Evolutionary conservation across 2,113 vertebrate species (phyloP), one percentile per base, ranked within the genome.

Genomic region (Microcebus lehilahytsara): DNA sequence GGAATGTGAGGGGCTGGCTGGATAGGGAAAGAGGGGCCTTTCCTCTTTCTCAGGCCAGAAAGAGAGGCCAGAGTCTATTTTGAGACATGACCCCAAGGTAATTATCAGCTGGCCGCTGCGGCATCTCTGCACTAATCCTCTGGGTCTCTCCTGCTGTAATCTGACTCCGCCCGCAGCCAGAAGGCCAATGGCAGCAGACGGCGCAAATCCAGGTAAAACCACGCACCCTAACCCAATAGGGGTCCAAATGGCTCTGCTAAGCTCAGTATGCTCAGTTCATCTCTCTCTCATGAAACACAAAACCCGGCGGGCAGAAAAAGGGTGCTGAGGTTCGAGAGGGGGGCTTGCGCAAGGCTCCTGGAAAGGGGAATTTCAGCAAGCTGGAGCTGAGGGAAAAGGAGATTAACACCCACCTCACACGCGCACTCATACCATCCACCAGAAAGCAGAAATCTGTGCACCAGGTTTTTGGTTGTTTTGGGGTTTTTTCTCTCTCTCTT

Each of bases 231-330:
- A 97, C 96, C 84, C 92, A 88, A 81, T 84, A 95, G 62, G 85
- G 75, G 69, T 84, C 89, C 96, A 92, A 96, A 85, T n/a, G 96
- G 96, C 92, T 96, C 88, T 49, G 81, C 85, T 91, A 85, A 96
- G 34, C 74, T 95, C 60, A 58, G 22, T 46, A 14, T 27, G 62
- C 86, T 91, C 53, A 1, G 53, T 37, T 89, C 78, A 81, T n/a
- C 90, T 67, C 83, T 85, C 78, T 53, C 40, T 37, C 66, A 78
- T 69, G 30, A 93, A 81, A 87, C 58, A 64, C 66, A 85, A 83
- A 91, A 42, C 22, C 2, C 8, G 16, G 17, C 16, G 64, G 89
- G 64, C 12, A 69, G 67, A 23, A 32, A 58, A 23, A 46, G 22
- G 20, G n/a, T 9, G 42, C 46, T 88, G 37, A 34, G 23, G n/a